Evolutionary conservation across 2,888 invertebrate species (phyloP).

Genomic region (Pedicia rivosa): DNA sequence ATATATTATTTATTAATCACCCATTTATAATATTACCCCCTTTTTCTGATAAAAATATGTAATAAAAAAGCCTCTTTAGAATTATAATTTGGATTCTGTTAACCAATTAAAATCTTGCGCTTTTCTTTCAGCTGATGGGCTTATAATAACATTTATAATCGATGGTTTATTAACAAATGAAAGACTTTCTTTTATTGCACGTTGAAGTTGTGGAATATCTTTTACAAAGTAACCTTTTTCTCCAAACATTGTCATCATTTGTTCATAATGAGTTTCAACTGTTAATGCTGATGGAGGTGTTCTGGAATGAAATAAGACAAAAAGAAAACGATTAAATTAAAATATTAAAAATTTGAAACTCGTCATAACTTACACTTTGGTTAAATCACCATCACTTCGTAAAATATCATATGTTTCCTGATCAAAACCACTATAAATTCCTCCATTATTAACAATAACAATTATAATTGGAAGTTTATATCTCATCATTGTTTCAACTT

Average conservation of each 20-base stretch:
- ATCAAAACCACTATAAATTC: constrained; percentile 81
- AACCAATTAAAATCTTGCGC: constrained; percentile 84
- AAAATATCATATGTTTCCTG: constrained; percentile 55
- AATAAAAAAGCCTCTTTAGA: too few relatives aligned
- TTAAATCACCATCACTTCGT: constrained; percentile 49
- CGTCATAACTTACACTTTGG: constrained; percentile 57
- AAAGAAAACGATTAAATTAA: constrained; percentile 6
- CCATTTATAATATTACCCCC: too few relatives aligned
- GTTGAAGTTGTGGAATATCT: constrained; percentile 57
- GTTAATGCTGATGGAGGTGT: constrained; percentile 72
- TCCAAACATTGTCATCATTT: constrained; percentile 77
- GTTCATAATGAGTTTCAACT: constrained; percentile 71
- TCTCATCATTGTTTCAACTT: constrained; percentile 89
- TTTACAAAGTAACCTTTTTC: constrained; percentile 64
- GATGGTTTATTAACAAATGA: constrained; percentile 57
- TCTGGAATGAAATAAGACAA: constrained; percentile 33
- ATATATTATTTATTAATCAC: too few relatives aligned
- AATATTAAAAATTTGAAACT: constrained; percentile 7
- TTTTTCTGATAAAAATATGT: too few relatives aligned
- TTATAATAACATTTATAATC: constrained; percentile 82
- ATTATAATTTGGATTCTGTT: constrained; percentile 80
- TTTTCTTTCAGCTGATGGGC: constrained; percentile 76
- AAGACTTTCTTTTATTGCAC: constrained; percentile 50
- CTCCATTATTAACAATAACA: constrained; percentile 88
- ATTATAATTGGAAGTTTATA: constrained; percentile 84